Conservation (phyloP, 2,113 vertebrate species). For the Chascanopsetta lugubris region DNA sequence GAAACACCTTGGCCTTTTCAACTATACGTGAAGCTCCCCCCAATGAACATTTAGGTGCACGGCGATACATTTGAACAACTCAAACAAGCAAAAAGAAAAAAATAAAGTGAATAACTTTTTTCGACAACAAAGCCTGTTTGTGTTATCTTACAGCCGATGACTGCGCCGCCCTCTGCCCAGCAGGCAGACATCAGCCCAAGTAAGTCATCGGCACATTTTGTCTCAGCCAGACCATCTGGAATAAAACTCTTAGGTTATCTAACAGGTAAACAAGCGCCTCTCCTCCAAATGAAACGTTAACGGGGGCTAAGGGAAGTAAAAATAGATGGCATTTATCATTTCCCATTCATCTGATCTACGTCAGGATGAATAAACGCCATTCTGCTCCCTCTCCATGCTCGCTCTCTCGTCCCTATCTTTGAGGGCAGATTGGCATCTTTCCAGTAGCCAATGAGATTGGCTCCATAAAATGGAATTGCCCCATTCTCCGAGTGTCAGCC, state of each 20-base stretch:
- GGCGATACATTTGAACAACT: constrained; percentile 1
- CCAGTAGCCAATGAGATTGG: constrained; percentile 75
- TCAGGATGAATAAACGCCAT: constrained; percentile 79
- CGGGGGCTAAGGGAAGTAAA: constrained; percentile 68
- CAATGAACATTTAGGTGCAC: constrained; percentile 22
- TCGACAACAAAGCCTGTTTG: constrained; percentile 2
- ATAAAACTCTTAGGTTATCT: constrained; percentile 29
- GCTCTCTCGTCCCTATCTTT: constrained; percentile 65
- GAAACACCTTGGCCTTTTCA: constrained; percentile 8
- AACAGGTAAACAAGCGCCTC: constrained; percentile 13
- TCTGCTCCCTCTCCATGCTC: constrained; percentile 50
- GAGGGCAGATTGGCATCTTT: constrained; percentile 75
- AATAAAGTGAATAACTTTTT: constrained; percentile 8
- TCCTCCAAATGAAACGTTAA: constrained; percentile 54
- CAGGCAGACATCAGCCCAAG: constrained; percentile 27
- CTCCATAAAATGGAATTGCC: constrained; percentile 73
- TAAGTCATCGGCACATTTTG: constrained; percentile 28
- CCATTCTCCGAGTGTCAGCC: constrained; percentile 70
- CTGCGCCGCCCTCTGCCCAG: background rate
- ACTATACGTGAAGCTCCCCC: background rate
- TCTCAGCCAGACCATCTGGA: constrained; percentile 32
- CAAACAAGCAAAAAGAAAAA: constrained; percentile 14
- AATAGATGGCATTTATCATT: constrained; percentile 78
- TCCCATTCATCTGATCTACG: constrained; percentile 79
- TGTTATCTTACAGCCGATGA: background rate